Evolutionary conservation across 2,797 vertebrate genomes (phyloP).

Genomic region (Apodemus agrarius): DNA sequence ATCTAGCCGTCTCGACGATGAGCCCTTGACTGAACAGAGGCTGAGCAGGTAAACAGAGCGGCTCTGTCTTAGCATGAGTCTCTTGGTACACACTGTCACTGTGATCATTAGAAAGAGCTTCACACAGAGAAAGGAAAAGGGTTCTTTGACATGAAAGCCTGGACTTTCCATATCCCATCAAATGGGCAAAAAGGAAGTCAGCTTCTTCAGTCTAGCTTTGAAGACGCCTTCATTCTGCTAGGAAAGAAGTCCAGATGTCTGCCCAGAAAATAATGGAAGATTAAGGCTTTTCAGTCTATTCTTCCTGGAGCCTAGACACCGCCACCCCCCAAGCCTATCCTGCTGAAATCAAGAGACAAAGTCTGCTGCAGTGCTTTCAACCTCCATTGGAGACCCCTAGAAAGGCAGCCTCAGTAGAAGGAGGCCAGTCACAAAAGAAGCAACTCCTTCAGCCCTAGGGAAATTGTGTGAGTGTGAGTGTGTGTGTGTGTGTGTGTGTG

Average conservation of each 20-base stretch:
- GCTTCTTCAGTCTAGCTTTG: neutral
- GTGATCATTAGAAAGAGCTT: neutral
- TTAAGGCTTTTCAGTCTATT: fast-evolving
- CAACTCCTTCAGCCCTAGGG: neutral
- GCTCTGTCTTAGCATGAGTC: neutral
- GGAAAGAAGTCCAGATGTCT: neutral
- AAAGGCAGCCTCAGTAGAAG: neutral
- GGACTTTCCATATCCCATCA: neutral
- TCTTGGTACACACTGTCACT: neutral
- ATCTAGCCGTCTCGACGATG: neutral
- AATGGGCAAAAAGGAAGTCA: neutral
- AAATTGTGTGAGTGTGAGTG: neutral
- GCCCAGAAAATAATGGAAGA: neutral
- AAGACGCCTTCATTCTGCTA: neutral
- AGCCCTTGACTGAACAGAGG: fast-evolving
- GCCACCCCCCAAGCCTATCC: neutral
- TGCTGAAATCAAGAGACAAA: neutral
- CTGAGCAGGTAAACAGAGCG: constrained; percentile 72
- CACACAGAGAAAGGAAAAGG: neutral
- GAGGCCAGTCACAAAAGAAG: neutral
- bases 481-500: no score
- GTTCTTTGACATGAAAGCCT: neutral
- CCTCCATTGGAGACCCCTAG: neutral
- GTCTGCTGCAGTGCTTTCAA: neutral
- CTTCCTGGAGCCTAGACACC: neutral